Conservation (phyloP, 53 echinoderm and acorn worm genomes). For the Stichopus horrens region DNA sequence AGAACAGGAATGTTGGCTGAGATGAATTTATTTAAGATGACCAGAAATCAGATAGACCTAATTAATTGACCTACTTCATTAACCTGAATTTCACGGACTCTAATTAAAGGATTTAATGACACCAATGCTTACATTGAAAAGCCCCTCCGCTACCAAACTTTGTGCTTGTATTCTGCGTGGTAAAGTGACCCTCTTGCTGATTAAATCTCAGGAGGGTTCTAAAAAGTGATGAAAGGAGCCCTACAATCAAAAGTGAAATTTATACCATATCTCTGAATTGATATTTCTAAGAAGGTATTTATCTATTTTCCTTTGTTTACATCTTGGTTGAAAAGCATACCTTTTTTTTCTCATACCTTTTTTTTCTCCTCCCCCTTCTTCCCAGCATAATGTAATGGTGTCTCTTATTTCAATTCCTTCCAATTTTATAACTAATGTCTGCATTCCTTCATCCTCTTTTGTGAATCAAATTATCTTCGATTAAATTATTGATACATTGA, state of each 20-base stretch:
- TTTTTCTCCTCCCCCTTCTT: too few relatives aligned
- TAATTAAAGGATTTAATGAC: constrained; percentile 3
- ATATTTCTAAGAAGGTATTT: background rate
- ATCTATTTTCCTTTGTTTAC: too few relatives aligned
- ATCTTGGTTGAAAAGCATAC: too few relatives aligned
- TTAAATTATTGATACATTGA: too few relatives aligned
- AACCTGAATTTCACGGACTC: background rate
- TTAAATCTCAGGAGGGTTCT: constrained; percentile 3
- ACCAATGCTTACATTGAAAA: background rate
- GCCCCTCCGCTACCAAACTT: background rate
- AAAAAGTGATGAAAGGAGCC: background rate
- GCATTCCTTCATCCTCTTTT: too few relatives aligned
- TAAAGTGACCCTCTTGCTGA: background rate
- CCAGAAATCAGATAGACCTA: constrained; percentile 5
- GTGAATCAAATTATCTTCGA: too few relatives aligned
- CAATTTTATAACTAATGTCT: too few relatives aligned
- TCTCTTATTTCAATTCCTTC: too few relatives aligned
- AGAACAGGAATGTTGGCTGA: constrained; percentile 17
- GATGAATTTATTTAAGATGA: background rate
- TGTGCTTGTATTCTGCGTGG: background rate
- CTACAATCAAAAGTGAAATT: background rate
- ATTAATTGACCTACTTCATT: constrained; percentile 38
- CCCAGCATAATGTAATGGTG: too few relatives aligned
- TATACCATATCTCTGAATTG: background rate
- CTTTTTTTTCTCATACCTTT: too few relatives aligned